Base-by-base conservation (phyloP, 2,113 vertebrate genomes). In the Carettochelys insculpta region DNA sequence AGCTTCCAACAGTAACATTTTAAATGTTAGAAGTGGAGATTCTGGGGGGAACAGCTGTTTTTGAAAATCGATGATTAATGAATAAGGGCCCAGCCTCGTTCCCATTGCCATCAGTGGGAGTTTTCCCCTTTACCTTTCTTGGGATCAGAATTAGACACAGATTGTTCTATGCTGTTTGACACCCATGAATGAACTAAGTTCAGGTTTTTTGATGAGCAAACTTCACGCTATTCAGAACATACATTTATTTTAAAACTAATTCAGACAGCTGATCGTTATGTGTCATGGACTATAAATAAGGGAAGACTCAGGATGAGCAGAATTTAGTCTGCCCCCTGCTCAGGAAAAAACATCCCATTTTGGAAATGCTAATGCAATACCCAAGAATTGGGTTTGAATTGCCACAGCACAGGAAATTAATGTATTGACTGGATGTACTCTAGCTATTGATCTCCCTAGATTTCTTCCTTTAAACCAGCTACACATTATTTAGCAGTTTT, bases 401-500 rank as follows among this genome's bases (percentile, higher is more conserved):
- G 94, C 87, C 54, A 61, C 6, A 0, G 16, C 38, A 20, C 34
- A 82, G 86, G 85, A n/a, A 89, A 84, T n/a, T 48, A 82, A 61
- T 78, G 1, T 53, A 19, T 41, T 48, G 48, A 22, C 85, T 53
- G 3, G 75, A 51, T 17, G 31, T 16, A 65, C 4, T 25, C 34
- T 77, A 29, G 41, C 52, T 58, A 85, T 90, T 52, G 29, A 45
- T 20, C 2, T 82, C 61, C 80, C 48, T 87, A 0, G 54, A 78
- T 87, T 85, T 91, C 82, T 11, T 27, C 13, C 82, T 79, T 2
- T 79, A 94, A 65, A 16, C 27, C 83, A 25, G 80, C 53, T 83
- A 85, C 90, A 52, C 43, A 65, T 73, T 78, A 77, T 90, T 96
- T 92, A 94, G 41, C 85, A 94, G 78, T 87, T 90, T 87, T 89